phyloP scores from a whole-genome alignment of 2,888 invertebrate species.

The Dicranocentrus wangi region DNA sequence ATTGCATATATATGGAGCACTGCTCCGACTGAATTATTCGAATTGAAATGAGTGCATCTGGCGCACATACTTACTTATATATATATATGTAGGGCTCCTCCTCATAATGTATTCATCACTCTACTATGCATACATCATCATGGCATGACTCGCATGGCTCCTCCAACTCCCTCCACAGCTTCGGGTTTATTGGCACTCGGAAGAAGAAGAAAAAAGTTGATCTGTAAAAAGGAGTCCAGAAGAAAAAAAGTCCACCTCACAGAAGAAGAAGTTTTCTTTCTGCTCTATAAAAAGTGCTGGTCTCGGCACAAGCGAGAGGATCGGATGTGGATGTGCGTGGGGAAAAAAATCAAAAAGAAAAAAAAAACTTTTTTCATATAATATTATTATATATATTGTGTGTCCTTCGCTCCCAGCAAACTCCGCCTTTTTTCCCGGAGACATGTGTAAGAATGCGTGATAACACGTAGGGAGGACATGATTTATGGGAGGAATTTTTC shows the following conservation, averaged over 20 bases:
- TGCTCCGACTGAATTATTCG: conserved; percentile 8
- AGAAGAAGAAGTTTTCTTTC: background rate
- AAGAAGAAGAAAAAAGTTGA: conserved; percentile 1
- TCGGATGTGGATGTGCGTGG: background rate
- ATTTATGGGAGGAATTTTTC: conserved; percentile 29
- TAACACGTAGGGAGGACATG: conserved; percentile 28
- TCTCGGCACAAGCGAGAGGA: too few relatives aligned
- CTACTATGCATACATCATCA: conserved; percentile 5
- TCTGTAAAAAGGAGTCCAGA: conserved; percentile 11
- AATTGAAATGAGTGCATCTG: conserved; percentile 19
- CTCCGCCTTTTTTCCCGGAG: background rate
- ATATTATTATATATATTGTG: background rate
- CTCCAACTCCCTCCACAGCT: too few relatives aligned
- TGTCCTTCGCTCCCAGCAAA: background rate
- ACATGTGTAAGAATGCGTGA: conserved; percentile 37
- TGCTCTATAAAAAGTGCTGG: too few relatives aligned
- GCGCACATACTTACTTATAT: too few relatives aligned
- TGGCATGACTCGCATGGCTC: too few relatives aligned
- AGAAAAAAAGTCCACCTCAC: background rate
- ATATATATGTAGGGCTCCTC: too few relatives aligned
- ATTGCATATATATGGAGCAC: too few relatives aligned
- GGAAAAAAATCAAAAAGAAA: conserved; percentile 4
- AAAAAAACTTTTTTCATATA: conserved; percentile 29
- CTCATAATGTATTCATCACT: conserved; percentile 40
- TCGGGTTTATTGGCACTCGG: too few relatives aligned